Conservation (phyloP, 2,113 vertebrate species). For the Odobenus rosmarus region DNA sequence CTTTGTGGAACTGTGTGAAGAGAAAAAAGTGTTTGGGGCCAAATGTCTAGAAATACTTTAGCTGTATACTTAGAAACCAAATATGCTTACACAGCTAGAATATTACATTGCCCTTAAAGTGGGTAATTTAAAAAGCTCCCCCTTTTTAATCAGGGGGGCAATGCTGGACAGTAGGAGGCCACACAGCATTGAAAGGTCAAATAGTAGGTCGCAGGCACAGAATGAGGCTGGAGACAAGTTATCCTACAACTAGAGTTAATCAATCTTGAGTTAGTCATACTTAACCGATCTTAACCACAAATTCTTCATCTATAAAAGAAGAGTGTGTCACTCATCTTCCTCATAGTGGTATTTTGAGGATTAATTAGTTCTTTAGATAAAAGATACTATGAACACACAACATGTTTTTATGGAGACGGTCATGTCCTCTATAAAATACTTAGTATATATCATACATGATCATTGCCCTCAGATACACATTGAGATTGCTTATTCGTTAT, state of each 20-base stretch:
- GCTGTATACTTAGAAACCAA: conserved; percentile 45
- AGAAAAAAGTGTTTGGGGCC: conserved; percentile 39
- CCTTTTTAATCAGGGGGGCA: not conserved
- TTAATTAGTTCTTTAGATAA: conserved; percentile 53
- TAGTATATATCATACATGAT: not conserved
- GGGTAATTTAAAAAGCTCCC: not conserved
- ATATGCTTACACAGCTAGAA: conserved; percentile 48
- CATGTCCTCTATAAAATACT: conserved; percentile 16
- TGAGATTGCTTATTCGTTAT: not conserved
- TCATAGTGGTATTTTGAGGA: not conserved
- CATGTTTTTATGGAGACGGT: conserved; percentile 23
- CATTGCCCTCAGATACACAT: not conserved
- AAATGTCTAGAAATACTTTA: conserved; percentile 62
- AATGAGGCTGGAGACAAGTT: conserved; percentile 20
- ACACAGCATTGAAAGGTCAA: conserved; percentile 21
- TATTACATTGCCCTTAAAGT: conserved; percentile 37
- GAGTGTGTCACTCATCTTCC: not conserved
- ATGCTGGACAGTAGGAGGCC: not conserved
- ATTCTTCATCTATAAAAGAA: conserved; percentile 35
- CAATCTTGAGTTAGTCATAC: not conserved
- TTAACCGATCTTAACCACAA: not conserved
- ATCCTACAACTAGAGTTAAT: not conserved
- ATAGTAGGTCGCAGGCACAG: not conserved
- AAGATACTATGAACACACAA: conserved; percentile 26
- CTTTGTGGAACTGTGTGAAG: conserved; percentile 41